phyloP scores from a whole-genome alignment of 2,888 invertebrate genomes.

The Chirona hameri region DNA sequence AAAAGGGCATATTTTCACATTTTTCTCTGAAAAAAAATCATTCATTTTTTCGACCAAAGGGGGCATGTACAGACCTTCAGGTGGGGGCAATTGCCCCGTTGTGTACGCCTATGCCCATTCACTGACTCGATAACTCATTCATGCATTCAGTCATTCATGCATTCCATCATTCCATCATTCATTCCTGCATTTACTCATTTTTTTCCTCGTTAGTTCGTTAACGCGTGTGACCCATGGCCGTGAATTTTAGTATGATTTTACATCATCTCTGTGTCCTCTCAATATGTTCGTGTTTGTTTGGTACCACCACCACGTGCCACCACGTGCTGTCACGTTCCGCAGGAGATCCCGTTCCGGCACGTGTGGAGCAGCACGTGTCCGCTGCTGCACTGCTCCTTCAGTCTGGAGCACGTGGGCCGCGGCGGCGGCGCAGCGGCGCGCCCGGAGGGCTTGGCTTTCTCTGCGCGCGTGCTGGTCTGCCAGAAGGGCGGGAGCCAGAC shows the following conservation, averaged over 20 bases:
- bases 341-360: conserved; percentile 61
- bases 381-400: conserved; percentile 82
- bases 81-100: too few relatives aligned
- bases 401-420: conserved; percentile 45
- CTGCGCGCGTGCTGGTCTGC: not conserved
- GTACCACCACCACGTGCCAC: not conserved
- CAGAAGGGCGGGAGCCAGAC: not conserved
- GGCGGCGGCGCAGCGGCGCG: not conserved
- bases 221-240: too few relatives aligned
- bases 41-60: too few relatives aligned
- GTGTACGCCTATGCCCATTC: too few relatives aligned
- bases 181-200: too few relatives aligned
- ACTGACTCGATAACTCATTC: too few relatives aligned
- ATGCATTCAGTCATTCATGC: too few relatives aligned
- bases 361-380: conserved; percentile 74
- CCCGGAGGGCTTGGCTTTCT: not conserved
- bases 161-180: too few relatives aligned
- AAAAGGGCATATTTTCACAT: too few relatives aligned
- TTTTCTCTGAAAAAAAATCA: too few relatives aligned
- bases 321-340: not conserved
- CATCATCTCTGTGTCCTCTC: not conserved
- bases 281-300: not conserved
- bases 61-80: too few relatives aligned
- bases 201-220: too few relatives aligned
- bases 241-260: not conserved